Base-by-base conservation (phyloP, 1,140 invertebrate genomes). In the Lerema accius region DNA sequence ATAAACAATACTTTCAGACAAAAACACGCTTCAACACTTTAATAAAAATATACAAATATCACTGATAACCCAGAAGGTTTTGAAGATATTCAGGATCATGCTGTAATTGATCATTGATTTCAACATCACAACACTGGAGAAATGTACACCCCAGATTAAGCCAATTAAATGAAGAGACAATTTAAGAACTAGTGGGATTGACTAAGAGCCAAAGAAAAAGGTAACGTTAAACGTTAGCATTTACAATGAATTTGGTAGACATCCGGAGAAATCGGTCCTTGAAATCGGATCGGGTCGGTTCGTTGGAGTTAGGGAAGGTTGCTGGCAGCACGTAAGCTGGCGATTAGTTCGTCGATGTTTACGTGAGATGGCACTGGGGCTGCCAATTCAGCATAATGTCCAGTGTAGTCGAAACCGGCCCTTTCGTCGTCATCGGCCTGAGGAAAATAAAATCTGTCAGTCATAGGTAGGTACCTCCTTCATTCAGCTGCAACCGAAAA, bases 301-400 rank as follows among this genome's bases (percentile, higher is more conserved):
- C 10, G 14, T 13, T 35, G 28, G 23, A 7, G 32, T 50, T 69
- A 63, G 5, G 61, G 65, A 16, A 63, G 69, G 45, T 71, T 59
- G 62, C 72, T 75, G n/a, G 82, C 81, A 1, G 76, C 56, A 15
- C 77, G 60, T 3, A 87, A 69, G 13, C 49, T 68, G 0, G 69
- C 62, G 0, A 88, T 63, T 1, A 88, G 51, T 10, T 85, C 76
- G 7, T 76, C 73, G 0, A 82, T 35, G 51, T 88, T 74, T 0
- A 88, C 61, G 42, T 80, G 28, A 0, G 67, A 35, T 0, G 85
- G 85, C 0, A 81, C 64, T 0, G 82, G 79, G 0, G 82, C 71
- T 0, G 85, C 83, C 6, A 88, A 50, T 43, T 86, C 78, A 0
- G 83, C 85, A 15, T 88, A 88, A n/a, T 59, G 66, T 11, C 66